A percentile compares a stretch with the other conserved stretches of the same genome.
These are phyloP conservation scores for Platyscapa corneri DNA, from an alignment of 1,140 invertebrate species.

Conservation along the genomic window DNA sequence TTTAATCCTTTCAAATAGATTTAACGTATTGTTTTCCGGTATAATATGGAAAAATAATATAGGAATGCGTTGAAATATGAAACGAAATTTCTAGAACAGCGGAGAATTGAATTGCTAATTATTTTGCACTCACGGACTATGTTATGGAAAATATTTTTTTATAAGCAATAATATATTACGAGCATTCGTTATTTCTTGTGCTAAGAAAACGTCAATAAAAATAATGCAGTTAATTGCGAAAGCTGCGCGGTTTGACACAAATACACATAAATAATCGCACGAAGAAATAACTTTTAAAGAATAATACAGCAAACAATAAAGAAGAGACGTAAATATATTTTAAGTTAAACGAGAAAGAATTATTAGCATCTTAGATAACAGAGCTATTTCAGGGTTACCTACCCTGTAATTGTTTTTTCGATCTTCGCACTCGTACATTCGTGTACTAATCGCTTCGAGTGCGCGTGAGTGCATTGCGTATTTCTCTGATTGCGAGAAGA, in stretches of 20 bases:
- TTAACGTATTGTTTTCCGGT: too few species aligned
- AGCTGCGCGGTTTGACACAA: neutral
- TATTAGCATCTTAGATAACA: constrained; percentile 6
- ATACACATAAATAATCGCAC: neutral
- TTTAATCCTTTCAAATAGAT: too few species aligned
- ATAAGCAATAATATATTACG: neutral
- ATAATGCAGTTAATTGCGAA: neutral
- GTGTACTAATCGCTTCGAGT: neutral
- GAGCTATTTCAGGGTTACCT: constrained; percentile 18
- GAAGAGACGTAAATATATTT: neutral
- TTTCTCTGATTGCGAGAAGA: neutral
- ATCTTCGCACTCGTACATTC: neutral
- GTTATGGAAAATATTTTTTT: too few species aligned
- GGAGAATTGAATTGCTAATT: too few species aligned
- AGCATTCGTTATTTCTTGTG: neutral
- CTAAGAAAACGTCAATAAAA: neutral
- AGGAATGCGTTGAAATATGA: too few species aligned
- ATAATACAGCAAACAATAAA: neutral
- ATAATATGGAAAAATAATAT: too few species aligned
- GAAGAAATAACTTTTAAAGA: neutral
- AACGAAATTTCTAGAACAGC: too few species aligned
- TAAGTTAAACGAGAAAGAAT: neutral
- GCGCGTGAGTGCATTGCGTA: neutral
- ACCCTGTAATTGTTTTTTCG: constrained; percentile 17
- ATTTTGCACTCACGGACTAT: too few species aligned